These are phyloP conservation scores for Philonicus albiceps DNA, from an alignment of 2,888 invertebrate species.

Conservation along the genomic window DNA sequence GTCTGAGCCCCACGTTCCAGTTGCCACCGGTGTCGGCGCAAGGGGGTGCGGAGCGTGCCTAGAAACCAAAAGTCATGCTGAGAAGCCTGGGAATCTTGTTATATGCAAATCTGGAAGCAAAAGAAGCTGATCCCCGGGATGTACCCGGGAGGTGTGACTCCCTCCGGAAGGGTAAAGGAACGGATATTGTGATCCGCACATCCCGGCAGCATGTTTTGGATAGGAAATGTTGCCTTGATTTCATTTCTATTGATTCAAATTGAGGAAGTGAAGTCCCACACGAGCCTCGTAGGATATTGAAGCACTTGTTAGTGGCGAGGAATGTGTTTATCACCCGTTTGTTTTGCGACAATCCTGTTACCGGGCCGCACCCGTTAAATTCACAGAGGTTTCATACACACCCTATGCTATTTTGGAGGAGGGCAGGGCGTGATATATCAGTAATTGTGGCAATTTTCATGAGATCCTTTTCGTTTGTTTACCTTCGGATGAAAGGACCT, in stretches of 20 bases:
- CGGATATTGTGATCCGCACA: background rate
- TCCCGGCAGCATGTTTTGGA: background rate
- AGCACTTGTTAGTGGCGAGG: background rate
- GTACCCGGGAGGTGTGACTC: background rate
- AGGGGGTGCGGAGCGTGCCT: background rate
- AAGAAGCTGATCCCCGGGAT: background rate
- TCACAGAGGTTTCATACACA: background rate
- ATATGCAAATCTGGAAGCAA: background rate
- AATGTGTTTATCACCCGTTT: background rate
- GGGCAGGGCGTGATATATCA: background rate
- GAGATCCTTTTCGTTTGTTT: background rate
- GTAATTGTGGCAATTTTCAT: background rate
- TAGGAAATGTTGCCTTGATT: background rate
- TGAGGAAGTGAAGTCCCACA: background rate
- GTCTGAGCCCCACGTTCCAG: background rate
- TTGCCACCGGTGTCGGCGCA: background rate
- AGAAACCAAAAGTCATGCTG: background rate
- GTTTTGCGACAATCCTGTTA: background rate
- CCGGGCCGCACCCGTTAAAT: background rate
- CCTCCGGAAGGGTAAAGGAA: background rate
- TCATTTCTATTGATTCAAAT: background rate
- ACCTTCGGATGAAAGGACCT: background rate
- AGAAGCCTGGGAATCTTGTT: background rate
- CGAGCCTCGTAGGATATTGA: background rate
- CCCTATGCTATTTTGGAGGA: background rate